Evolutionary conservation across 2,797 vertebrate genomes (phyloP).

Genomic region (Pelobates cultripes): DNA sequence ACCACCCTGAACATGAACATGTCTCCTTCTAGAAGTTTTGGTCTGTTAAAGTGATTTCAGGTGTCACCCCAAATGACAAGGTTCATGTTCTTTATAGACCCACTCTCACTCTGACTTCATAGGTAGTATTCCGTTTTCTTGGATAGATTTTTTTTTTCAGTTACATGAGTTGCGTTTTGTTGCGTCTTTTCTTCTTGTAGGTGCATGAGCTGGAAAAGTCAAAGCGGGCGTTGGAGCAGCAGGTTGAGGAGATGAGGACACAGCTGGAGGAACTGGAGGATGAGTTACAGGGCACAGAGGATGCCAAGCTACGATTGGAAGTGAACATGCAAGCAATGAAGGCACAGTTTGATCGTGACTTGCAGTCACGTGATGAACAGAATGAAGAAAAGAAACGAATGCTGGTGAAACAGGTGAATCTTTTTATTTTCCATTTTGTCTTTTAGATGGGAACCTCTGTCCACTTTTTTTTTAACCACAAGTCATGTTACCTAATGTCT

Average conservation of each 20-base stretch:
- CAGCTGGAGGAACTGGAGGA: constrained; percentile 97
- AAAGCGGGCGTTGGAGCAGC: constrained; percentile 81
- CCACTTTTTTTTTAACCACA: no score
- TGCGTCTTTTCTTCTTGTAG: constrained; percentile 57
- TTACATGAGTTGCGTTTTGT: background rate
- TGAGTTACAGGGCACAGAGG: constrained; percentile 93
- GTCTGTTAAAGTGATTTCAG: no score
- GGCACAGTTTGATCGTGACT: constrained; percentile 92
- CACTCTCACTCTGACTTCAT: no score
- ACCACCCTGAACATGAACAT: no score
- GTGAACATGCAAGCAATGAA: constrained; percentile 99
- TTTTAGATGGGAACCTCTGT: no score
- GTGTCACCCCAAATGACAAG: no score
- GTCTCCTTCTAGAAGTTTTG: no score
- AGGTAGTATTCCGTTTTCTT: no score
- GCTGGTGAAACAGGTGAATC: constrained; percentile 78
- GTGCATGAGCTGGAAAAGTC: constrained; percentile 85
- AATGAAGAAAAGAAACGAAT: constrained; percentile 77
- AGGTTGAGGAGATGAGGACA: constrained; percentile 83
- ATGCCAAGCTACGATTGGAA: constrained; percentile 94
- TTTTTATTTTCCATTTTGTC: no score
- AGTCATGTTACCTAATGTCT: no score
- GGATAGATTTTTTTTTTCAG: background rate
- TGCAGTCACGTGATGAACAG: constrained; percentile 87
- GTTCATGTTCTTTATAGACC: no score